Conservation (phyloP, 2,113 vertebrate species). For the Fregetta grallaria region DNA sequence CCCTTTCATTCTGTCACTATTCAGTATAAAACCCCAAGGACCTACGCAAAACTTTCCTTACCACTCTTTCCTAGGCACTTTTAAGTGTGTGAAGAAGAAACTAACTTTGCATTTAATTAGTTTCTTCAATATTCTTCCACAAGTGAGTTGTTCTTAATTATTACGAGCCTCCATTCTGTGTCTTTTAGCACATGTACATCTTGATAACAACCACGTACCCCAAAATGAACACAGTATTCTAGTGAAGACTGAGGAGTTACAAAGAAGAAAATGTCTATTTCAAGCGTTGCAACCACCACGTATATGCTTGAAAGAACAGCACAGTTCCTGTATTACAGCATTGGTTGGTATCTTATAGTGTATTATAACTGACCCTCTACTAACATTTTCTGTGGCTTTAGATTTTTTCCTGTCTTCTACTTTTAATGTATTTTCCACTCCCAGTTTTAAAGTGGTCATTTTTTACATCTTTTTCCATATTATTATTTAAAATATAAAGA, state of each 20-base stretch:
- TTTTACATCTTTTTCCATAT: not conserved
- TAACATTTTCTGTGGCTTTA: not conserved
- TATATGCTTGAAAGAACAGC: not conserved
- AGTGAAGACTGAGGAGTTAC: not conserved
- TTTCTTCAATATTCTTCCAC: not conserved
- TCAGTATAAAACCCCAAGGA: not conserved
- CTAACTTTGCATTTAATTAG: not conserved
- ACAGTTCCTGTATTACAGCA: not conserved
- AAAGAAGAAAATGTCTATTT: not conserved
- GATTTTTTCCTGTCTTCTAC: not conserved
- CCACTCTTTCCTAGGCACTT: not conserved
- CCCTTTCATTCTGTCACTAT: not conserved
- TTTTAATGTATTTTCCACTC: not conserved
- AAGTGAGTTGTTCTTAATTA: not conserved
- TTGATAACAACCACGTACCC: not conserved
- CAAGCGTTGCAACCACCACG: not conserved
- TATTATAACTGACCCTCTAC: not conserved
- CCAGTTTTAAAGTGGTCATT: not conserved
- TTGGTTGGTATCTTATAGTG: not conserved
- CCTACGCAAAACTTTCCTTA: not conserved
- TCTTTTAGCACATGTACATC: not conserved
- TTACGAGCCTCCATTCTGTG: rapidly evolving
- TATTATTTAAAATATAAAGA: not conserved
- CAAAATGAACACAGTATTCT: not conserved
- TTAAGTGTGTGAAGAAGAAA: not conserved